Base-by-base conservation (phyloP, 2,888 invertebrate species). In the Pegoplata infirma region DNA sequence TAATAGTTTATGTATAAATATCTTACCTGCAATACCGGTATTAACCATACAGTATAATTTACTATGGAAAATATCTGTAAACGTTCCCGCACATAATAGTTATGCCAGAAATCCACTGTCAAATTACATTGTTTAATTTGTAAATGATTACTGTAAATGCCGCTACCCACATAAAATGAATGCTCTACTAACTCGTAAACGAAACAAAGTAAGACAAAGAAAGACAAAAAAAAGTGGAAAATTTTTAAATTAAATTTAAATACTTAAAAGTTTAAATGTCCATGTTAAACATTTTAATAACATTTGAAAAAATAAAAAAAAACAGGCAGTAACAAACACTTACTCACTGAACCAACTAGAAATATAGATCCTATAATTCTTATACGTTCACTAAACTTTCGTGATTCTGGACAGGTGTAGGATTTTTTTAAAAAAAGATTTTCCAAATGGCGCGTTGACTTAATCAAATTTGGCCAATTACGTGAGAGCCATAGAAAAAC, bases 381-480 rank as follows among this genome's bases (percentile, higher is more conserved):
- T n/a, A 89, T 63, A 8, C 84, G 83, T 0, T 77, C 71, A 17
- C 83, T 85, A 44, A 86, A 84, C 4, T 69, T 71, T 2, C 68
- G 81, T 0, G 85, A 85, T 16, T 82, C 79, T 0, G 21, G 49
- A 44, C 84, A 84, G 16, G 81, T 82, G 56, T 89, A 89, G 8
- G 81, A 82, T n/a, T 83, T 82, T 5, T 84, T 82, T 14, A 84
- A 69, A 64, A 89, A 89, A 5, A 86, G 76, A 25, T 77, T 40
- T 75, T 89, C 89, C 19, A 85, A 85, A 4, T 82, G 81, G 0
- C 83, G 75, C 36, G 87, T 88, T 40, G 83, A 75, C 16, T 80
- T 80, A 14, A 88, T 85, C 49, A 89, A 74, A 25, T 82, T 75
- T 0, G 88, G 85, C 90, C 90, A 89, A 49, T 85, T 83, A n/a